Conservation (phyloP, 2,888 invertebrate genomes). For the Escarpia spicata region DNA sequence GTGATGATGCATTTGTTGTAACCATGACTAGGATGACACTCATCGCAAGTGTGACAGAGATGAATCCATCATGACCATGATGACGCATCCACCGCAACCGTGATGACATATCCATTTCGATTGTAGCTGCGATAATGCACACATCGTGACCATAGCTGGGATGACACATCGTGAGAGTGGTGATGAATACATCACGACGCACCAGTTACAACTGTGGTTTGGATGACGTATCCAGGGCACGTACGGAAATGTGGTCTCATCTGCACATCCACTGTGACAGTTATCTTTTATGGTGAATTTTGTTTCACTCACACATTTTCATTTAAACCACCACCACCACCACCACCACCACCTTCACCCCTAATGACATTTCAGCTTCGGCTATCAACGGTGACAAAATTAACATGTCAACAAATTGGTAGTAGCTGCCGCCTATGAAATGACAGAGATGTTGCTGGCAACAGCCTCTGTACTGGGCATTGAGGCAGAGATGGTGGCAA, state of each 20-base stretch:
- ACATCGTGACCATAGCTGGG: background rate
- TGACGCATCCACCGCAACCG: background rate
- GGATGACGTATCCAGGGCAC: background rate
- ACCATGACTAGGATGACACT: background rate
- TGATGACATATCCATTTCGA: background rate
- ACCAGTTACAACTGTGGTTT: background rate
- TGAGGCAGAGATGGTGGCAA: background rate
- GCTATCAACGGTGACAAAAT: background rate
- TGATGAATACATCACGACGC: background rate
- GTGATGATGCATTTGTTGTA: background rate
- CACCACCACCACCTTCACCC: background rate
- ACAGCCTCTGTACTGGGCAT: background rate
- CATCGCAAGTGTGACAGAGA: background rate
- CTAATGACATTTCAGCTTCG: background rate
- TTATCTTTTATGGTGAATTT: background rate
- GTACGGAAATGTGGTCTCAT: background rate
- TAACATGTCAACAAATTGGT: background rate
- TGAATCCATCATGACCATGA: background rate
- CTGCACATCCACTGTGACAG: background rate
- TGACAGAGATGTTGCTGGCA: background rate
- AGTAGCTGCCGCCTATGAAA: background rate
- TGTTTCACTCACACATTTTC: background rate
- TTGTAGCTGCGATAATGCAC: background rate
- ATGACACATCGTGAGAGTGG: background rate
- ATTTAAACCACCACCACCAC: conserved; percentile 1